Conservation (phyloP, 2,797 vertebrate species). For the Holocentrus rufus region DNA sequence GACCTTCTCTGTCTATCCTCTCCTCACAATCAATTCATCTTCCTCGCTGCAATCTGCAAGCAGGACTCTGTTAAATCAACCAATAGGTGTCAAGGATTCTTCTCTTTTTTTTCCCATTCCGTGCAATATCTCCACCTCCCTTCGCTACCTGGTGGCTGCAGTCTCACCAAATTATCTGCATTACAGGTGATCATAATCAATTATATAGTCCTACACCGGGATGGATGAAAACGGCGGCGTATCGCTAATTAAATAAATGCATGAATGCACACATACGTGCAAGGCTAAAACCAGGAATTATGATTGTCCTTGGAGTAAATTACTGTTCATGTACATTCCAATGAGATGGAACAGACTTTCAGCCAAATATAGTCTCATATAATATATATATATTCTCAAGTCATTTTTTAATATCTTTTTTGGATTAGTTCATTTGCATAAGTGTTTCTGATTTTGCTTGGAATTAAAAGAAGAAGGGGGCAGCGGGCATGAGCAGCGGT, state of each 20-base stretch:
- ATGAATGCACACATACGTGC: constrained; percentile 21
- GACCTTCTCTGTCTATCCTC: constrained; percentile 79
- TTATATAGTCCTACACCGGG: constrained; percentile 27
- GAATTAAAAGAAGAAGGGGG: no score
- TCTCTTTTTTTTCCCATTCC: constrained; percentile 50
- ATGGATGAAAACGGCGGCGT: constrained; percentile 36
- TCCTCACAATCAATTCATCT: constrained; percentile 78
- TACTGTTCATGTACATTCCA: constrained; percentile 10
- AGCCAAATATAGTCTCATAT: constrained; percentile 15
- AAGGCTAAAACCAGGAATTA: constrained; percentile 41
- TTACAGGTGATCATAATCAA: constrained; percentile 54
- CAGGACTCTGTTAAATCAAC: constrained; percentile 67
- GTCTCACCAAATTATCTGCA: constrained; percentile 41
- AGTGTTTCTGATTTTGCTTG: no score
- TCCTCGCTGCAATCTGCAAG: constrained; percentile 62
- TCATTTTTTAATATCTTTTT: no score
- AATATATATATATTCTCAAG: no score
- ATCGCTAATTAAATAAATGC: constrained; percentile 48
- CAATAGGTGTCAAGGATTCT: constrained; percentile 75
- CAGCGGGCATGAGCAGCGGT: no score
- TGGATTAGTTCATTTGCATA: no score
- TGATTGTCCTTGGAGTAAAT: constrained; percentile 43
- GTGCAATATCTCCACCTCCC: constrained; percentile 28
- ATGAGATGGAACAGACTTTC: constrained; percentile 30
- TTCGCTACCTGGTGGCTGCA: not conserved